phyloP scores from a whole-genome alignment of 2,888 invertebrate genomes.

The Tenthredo amoena region DNA sequence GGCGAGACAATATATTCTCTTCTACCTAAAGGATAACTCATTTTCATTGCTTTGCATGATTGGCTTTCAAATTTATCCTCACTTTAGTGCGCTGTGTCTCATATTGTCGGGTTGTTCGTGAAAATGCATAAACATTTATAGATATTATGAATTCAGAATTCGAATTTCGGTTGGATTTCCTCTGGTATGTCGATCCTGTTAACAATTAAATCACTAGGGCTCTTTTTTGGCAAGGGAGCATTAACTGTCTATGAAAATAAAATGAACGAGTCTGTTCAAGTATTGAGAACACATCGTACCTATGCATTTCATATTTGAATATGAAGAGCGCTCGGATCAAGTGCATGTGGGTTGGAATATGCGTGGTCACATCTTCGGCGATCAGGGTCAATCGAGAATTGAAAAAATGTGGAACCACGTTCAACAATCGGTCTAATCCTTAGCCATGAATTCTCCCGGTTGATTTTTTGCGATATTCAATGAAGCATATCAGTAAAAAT shows the following conservation, averaged over 20 bases:
- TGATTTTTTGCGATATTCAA: not conserved
- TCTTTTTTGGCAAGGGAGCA: not conserved
- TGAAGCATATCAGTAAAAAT: not conserved
- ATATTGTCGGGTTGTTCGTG: too few species aligned
- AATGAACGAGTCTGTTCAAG: not conserved
- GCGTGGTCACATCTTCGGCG: slow-evolving; percentile 32
- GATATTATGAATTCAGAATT: not conserved
- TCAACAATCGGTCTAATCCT: not conserved
- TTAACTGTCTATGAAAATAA: not conserved
- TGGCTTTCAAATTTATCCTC: not conserved
- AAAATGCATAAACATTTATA: too few species aligned
- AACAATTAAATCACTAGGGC: not conserved
- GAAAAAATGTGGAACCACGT: slow-evolving; percentile 17
- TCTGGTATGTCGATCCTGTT: not conserved
- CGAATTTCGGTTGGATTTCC: not conserved
- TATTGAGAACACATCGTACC: not conserved
- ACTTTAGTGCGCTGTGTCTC: not conserved
- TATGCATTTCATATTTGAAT: slow-evolving; percentile 17
- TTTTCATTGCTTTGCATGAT: not conserved
- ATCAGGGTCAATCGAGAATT: slow-evolving; percentile 36
- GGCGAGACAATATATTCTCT: not conserved
- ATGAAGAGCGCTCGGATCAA: not conserved
- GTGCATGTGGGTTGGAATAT: slow-evolving; percentile 33
- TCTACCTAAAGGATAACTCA: not conserved
- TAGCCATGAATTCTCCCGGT: not conserved